Conservation (phyloP, 2,888 invertebrate species). For the Capitulum mitella region DNA sequence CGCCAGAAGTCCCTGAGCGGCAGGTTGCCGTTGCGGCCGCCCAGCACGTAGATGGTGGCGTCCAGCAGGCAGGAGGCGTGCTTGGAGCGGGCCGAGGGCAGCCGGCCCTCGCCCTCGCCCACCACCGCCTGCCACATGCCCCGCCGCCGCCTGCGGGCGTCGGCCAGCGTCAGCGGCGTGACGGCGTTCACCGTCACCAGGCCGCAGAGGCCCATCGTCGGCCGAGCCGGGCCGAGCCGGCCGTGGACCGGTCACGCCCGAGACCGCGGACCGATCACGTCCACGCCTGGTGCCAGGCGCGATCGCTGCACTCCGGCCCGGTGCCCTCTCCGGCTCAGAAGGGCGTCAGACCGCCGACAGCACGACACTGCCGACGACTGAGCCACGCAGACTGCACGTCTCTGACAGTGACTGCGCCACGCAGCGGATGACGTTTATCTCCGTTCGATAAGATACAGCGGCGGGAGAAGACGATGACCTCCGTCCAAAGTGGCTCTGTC, state of each 20-base stretch:
- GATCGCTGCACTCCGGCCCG: too few species aligned
- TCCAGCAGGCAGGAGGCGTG: constrained; percentile 71
- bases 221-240: too few species aligned
- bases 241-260: too few species aligned
- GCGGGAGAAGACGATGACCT: too few species aligned
- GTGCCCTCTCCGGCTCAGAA: neutral
- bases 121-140: constrained; percentile 39
- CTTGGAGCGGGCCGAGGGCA: constrained; percentile 66
- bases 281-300: neutral
- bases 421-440: too few species aligned
- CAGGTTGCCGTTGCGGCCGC: constrained; percentile 72
- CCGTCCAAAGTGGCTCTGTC: too few species aligned
- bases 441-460: too few species aligned
- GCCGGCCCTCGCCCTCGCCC: constrained; percentile 44
- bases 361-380: too few species aligned
- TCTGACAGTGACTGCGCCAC: too few species aligned
- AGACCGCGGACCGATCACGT: too few species aligned
- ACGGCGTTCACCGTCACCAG: neutral
- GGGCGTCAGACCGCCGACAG: neutral
- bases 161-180: constrained; percentile 3
- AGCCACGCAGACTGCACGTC: neutral
- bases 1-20: constrained; percentile 81
- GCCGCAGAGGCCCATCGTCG: neutral
- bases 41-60: constrained; percentile 70
- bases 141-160: neutral